A percentile compares a stretch with the other conserved stretches of the same genome.
phyloP scores from a whole-genome alignment of 2,888 invertebrate genomes.

The Hypolimnas misippus region DNA sequence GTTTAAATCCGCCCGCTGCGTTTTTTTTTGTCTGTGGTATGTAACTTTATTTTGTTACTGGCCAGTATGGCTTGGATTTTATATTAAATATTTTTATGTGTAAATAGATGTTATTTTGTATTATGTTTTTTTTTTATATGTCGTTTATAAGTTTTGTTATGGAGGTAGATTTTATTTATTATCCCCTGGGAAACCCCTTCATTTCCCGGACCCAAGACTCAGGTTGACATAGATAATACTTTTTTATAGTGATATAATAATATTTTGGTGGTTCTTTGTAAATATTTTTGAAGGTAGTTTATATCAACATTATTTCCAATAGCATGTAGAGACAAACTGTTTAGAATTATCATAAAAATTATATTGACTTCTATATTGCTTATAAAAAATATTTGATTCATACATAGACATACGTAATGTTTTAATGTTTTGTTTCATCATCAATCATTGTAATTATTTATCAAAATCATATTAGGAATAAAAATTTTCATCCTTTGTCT shows the following conservation, averaged over 20 bases:
- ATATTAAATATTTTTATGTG: not conserved
- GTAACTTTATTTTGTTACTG: conserved; percentile 29
- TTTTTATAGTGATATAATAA: not conserved
- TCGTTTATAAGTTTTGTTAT: not conserved
- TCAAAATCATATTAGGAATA: not conserved
- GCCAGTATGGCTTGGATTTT: not conserved
- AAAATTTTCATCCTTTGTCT: not conserved
- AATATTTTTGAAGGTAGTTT: no score
- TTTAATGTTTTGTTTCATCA: no score
- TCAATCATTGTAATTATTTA: no score
- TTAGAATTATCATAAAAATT: no score
- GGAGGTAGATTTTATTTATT: conserved; percentile 1
- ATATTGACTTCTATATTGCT: no score
- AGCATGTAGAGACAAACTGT: no score
- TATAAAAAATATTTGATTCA: no score
- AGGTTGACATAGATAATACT: no score
- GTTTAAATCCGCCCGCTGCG: conserved; percentile 49
- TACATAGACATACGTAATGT: no score
- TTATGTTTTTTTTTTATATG: not conserved
- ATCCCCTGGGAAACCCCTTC: not conserved
- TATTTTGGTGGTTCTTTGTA: not conserved
- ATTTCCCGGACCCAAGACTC: no score
- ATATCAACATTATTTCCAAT: no score
- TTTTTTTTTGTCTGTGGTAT: conserved; percentile 43
- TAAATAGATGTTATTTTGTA: not conserved